These are phyloP conservation scores for Megaceryle maxima DNA, from an alignment of 2,113 vertebrate species.

Conservation along the genomic window DNA sequence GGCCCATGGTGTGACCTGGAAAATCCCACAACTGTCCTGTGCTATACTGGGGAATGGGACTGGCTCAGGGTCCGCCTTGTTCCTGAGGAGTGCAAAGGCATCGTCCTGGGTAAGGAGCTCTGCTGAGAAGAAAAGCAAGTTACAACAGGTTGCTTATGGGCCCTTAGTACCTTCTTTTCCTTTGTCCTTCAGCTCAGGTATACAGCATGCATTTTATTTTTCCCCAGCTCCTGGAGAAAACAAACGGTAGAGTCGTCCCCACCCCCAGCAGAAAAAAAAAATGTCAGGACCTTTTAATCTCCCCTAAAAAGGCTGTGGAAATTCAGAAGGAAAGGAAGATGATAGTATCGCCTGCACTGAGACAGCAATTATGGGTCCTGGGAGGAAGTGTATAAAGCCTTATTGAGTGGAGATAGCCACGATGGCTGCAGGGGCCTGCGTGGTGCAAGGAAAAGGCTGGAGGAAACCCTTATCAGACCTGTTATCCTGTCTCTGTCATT, in stretches of 20 bases:
- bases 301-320: slow-evolving; percentile 46
- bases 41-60: not conserved
- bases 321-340: slow-evolving; percentile 72
- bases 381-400: slow-evolving; percentile 72
- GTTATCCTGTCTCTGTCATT: slow-evolving; percentile 80
- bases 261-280: no score
- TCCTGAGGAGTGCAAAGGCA: not conserved
- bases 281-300: slow-evolving; percentile 62
- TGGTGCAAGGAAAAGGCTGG: slow-evolving; percentile 68
- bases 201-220: not conserved
- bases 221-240: slow-evolving; percentile 38
- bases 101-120: accelerated
- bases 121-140: not conserved
- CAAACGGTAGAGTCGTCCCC: slow-evolving; percentile 53
- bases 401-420: slow-evolving; percentile 13
- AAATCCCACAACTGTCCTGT: not conserved
- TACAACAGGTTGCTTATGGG: not conserved
- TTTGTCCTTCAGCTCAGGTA: slow-evolving; percentile 23
- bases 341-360: slow-evolving; percentile 36
- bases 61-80: accelerated
- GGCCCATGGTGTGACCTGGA: not conserved
- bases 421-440: slow-evolving; percentile 37
- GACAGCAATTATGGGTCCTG: slow-evolving; percentile 63
- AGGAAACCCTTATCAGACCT: slow-evolving; percentile 78
- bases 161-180: not conserved